Percentiles rank a stretch among this genome's conserved stretches.
Conservation (phyloP, 2,888 invertebrate species). For the Clistopyga incitator region DNA sequence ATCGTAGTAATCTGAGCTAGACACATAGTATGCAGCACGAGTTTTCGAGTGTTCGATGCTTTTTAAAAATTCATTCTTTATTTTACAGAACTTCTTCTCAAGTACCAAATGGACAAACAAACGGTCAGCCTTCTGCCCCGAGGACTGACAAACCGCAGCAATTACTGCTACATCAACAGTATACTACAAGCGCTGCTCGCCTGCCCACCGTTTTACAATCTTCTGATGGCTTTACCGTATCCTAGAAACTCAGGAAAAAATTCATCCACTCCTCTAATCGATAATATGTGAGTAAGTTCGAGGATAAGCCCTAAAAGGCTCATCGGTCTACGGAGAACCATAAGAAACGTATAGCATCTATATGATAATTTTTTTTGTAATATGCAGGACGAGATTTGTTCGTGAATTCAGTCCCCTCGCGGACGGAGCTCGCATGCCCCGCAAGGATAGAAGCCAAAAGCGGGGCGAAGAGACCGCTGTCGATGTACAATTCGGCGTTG, state of each 20-base stretch:
- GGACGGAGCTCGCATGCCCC: constrained; percentile 85
- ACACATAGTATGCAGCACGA: no score
- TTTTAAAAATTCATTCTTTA: background rate
- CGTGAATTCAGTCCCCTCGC: constrained; percentile 91
- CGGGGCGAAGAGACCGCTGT: constrained; percentile 82
- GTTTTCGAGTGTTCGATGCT: background rate
- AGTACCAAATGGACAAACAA: constrained; percentile 91
- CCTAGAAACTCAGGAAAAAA: constrained; percentile 85
- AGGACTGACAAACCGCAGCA: constrained; percentile 96
- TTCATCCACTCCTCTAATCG: constrained; percentile 92
- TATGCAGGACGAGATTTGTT: constrained; percentile 89
- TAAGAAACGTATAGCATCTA: background rate
- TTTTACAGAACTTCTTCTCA: constrained; percentile 88
- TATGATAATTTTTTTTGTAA: background rate
- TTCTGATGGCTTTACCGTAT: constrained; percentile 91
- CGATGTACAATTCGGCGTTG: constrained; percentile 89
- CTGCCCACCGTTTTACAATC: constrained; percentile 97
- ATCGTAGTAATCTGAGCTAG: no score
- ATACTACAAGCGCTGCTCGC: constrained; percentile 97
- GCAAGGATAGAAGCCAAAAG: constrained; percentile 84
- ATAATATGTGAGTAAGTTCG: constrained; percentile 92
- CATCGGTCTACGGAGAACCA: background rate
- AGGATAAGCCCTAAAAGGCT: constrained; percentile 20
- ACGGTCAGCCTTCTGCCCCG: constrained; percentile 93
- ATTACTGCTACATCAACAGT: constrained; percentile 98